These are phyloP conservation scores for Melikaiella ostensackeni DNA, from an alignment of 2,888 invertebrate genomes.

Conservation along the genomic window DNA sequence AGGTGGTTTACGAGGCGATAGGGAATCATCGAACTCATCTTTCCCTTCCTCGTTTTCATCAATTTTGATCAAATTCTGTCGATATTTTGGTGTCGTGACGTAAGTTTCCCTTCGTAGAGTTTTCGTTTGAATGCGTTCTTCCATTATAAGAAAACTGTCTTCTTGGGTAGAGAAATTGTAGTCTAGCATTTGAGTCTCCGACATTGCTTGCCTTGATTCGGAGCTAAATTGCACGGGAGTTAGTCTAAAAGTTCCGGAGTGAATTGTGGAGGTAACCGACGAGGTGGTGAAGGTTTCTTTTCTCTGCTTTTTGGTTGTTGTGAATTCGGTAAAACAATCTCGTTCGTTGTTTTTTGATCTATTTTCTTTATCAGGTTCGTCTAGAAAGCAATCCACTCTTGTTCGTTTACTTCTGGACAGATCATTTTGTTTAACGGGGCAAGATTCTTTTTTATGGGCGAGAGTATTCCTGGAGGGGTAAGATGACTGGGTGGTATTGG, in stretches of 20 bases:
- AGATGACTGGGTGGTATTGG: slow-evolving; percentile 13
- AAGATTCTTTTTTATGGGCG: neutral
- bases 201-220: neutral
- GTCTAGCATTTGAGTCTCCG: neutral
- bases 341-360: slow-evolving; percentile 43
- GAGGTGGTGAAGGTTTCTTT: slow-evolving; percentile 39
- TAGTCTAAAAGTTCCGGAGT: slow-evolving; percentile 57
- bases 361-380: slow-evolving; percentile 55
- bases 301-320: slow-evolving; percentile 49
- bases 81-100: slow-evolving; percentile 51
- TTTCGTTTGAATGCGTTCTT: slow-evolving; percentile 18
- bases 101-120: slow-evolving; percentile 67
- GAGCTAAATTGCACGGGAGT: slow-evolving; percentile 54
- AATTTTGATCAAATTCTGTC: slow-evolving; percentile 6
- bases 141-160: slow-evolving; percentile 13
- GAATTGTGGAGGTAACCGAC: slow-evolving; percentile 57
- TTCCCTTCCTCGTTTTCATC: slow-evolving; percentile 42
- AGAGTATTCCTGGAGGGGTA: slow-evolving; percentile 18
- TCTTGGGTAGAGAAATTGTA: slow-evolving; percentile 17
- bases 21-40: slow-evolving; percentile 60
- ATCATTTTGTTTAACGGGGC: neutral
- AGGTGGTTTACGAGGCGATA: slow-evolving; percentile 50
- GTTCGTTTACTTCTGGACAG: slow-evolving; percentile 47
- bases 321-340: slow-evolving; percentile 47
- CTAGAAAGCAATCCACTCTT: slow-evolving; percentile 25